These are phyloP conservation scores for Quadriops clusia DNA, from an alignment of 2,888 invertebrate genomes.

Conservation along the genomic window DNA sequence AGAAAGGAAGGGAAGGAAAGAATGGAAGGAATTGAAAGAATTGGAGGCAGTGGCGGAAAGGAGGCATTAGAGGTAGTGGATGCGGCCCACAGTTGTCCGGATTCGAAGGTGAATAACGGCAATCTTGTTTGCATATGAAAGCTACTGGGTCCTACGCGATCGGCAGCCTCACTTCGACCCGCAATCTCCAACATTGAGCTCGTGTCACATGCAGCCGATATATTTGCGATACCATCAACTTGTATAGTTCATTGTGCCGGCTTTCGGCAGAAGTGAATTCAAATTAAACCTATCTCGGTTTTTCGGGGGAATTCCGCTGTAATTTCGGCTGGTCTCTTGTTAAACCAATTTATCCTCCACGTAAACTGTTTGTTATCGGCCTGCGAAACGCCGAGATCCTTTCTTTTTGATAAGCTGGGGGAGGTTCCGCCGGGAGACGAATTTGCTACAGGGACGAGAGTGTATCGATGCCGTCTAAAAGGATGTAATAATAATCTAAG, in stretches of 20 bases:
- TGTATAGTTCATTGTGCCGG: conserved; percentile 14
- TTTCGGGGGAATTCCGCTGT: too few species aligned
- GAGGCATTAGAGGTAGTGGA: background rate
- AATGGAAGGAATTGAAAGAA: background rate
- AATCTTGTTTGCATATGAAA: conserved; percentile 36
- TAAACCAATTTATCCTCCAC: too few species aligned
- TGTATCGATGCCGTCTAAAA: too few species aligned
- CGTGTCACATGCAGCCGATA: conserved; percentile 25
- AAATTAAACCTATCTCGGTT: conserved; percentile 20
- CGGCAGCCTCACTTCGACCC: conserved; percentile 7
- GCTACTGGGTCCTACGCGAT: conserved; percentile 18
- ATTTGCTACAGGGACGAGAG: too few species aligned
- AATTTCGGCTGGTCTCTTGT: too few species aligned
- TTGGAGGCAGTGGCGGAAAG: background rate
- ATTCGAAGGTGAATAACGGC: conserved; percentile 34
- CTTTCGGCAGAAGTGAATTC: conserved; percentile 22
- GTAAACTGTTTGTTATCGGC: too few species aligned
- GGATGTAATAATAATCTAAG: too few species aligned
- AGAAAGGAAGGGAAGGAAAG: background rate
- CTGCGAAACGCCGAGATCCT: too few species aligned
- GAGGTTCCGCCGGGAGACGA: too few species aligned
- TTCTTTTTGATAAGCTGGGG: too few species aligned
- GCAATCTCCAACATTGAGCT: conserved; percentile 7
- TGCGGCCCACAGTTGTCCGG: conserved; percentile 3
- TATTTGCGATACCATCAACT: conserved; percentile 23